Base-by-base conservation (phyloP, 2,888 invertebrate species). In the Flexamia atlantica region DNA sequence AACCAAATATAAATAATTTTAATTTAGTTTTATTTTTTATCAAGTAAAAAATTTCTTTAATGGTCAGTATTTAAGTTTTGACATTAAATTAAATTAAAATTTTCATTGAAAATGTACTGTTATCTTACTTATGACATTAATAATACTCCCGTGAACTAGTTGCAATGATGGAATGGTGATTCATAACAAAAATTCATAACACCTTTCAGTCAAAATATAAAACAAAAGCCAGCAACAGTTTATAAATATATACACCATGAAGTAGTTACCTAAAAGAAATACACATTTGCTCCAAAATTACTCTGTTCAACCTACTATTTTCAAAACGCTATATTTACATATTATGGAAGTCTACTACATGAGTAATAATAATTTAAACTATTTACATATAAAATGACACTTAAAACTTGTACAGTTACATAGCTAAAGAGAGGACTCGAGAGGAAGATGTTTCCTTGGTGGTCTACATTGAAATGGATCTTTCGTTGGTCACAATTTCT, bases 341-440 rank as follows among this genome's bases (percentile, higher is more conserved):
- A 36, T 30, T 50, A 46, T 79, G 14, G 79, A 53, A 79, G 36
- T 57, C 28, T 50, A 79, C 32, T 79, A 57, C 79, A 32, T 79
- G 50, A 64, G 32, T 57, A 28, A 57, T 79, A 79, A 79, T 76
- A 76, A 76, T 76, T 79, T 79, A 57, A 79, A 79, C 53, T 79
- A 79, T 79, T 79, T 79, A 79, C 79, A 79, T 79, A 3, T 20
- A 23, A 72, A 23, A 36, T 30, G 74, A 76, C 74, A 76, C 74
- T 28, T 46, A 46, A 7, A 28, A 50, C 53, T 46, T 25, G 25
- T 76, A 76, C 57, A 50, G 79, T 50, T 79, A 79, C 79, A 79
- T 5, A 50, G 57, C 79, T 79, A 79, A 28, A 32, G 28, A 14
- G 28, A 25, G 12, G 25, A 79, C 32, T 53, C 57, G 23, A 23